Base-by-base conservation (phyloP, 1,140 invertebrate genomes). In the Bombus sibiricus region DNA sequence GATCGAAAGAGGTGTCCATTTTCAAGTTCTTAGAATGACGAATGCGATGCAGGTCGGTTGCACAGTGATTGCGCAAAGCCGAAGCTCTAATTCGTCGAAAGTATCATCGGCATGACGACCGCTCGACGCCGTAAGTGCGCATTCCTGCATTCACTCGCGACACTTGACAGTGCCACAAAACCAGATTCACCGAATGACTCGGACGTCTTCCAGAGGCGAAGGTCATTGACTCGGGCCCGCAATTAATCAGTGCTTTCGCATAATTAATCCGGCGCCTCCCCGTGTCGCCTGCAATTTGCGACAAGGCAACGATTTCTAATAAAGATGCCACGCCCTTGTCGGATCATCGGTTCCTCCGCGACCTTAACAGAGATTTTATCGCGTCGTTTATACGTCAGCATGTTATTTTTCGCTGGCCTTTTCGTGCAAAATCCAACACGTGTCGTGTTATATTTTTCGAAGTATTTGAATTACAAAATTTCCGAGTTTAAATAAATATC, bases 241-340 rank as follows among this genome's bases (percentile, higher is more conserved):
- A 85, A 90, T 90, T 89, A 89, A 72, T 81, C 87, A 69, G 68
- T 81, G 76, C 78, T 81, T 84, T 87, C 77, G 77, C 85, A 72
- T 90, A 89, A 90, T 89, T 89, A 90, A 77, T 68, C 34, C 62
- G 53, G 80, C 59, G 74, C 53, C n/a, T 59, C 43, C 18, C 32
- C n/a, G 25, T 47, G 69, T 83, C 79, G 77, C 74, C 22, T 68
- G 39, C 3, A 41, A 71, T 86, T 79, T 62, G 47, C 66, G 64
- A 62, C 88, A 18, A 34, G 41, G 41, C 88, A 37, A 83, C 80
- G 81, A 89, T 89, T 89, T 86, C 81, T 81, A 81, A 85, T 79
- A 81, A 74, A 84, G 32, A 22, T n/a, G 59, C 83, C 80, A 80
- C 87, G 66, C 88, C 88, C 80, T 89, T 83, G 41, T 32, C 32